Conservation (phyloP, 2,888 invertebrate genomes). For the Xestia xanthographa region DNA sequence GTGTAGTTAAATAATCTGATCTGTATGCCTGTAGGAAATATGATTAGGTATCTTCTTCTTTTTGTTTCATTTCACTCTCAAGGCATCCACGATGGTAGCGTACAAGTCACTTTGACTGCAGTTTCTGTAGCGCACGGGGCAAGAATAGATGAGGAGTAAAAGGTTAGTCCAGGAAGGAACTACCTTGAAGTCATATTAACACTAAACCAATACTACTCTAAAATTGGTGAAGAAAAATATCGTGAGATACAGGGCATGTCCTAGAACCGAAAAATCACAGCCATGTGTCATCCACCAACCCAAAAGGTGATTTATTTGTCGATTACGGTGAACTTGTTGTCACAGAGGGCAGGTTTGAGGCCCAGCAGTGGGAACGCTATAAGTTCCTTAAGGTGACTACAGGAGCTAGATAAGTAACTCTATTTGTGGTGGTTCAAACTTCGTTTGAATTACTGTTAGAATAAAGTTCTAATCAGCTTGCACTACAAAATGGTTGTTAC, state of each 20-base stretch:
- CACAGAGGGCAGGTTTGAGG: too few species aligned
- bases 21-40: not conserved
- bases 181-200: not conserved
- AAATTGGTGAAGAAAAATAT: not conserved
- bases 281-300: not conserved
- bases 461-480: too few species aligned
- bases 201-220: not conserved
- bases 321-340: not conserved
- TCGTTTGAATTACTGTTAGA: too few species aligned
- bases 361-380: not conserved
- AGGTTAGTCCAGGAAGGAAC: not conserved
- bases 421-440: too few species aligned
- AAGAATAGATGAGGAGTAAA: not conserved
- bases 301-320: fast-evolving
- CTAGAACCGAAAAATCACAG: not conserved
- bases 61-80: not conserved
- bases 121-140: not conserved
- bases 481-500: too few species aligned
- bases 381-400: too few species aligned
- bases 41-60: not conserved
- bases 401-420: too few species aligned
- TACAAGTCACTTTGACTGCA: not conserved
- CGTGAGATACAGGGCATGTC: not conserved
- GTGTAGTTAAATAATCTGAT: not conserved
- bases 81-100: not conserved